Evolutionary conservation across 2,888 invertebrate species (phyloP), one percentile per base, ranked within the genome.

Genomic region (Merodon equestris): DNA sequence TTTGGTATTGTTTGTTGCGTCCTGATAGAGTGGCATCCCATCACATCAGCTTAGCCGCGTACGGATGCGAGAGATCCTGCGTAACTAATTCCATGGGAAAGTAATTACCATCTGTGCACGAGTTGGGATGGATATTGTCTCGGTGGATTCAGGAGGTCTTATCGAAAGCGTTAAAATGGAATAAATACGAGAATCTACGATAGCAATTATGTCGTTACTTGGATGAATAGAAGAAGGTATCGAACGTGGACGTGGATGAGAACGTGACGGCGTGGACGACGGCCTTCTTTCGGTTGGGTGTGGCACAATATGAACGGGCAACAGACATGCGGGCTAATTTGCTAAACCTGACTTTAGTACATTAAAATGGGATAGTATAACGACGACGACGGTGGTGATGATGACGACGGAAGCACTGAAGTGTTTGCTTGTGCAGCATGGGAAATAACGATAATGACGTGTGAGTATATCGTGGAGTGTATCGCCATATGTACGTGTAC

Each of bases 251-350:
- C 42, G 27, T 9, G 19, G 48, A 15, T 68, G 10, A 45, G 53
- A 34, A n/a, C 53, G 44, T 53, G 3, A 4, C 2, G 27, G 7
- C 27, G 7, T 7, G 27, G 17, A 51, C n/a, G n/a, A n/a, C n/a
- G n/a, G n/a, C n/a, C n/a, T n/a, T n/a, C n/a, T n/a, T n/a, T n/a
- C n/a, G n/a, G n/a, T 45, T 36, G 53, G 47, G 19, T 13, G 54
- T 58, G 71, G 54, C 54, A 61, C 54, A 48, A 36, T 56, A 14
- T 61, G 54, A 56, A 71, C 61, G 61, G 56, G 42, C 70, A 18
- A 71, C 56, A 48, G 56, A 61, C 54, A 63, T 71, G 56, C 53
- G 60, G 61, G 61, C 44, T 71, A 71, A 71, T 71, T 71, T 71
- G 42, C 56, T 63, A 50, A 71, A 50, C 61, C 56, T 63, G 61